These are phyloP conservation scores for Lagopus muta DNA, from an alignment of 2,113 vertebrate genomes.

Conservation along the genomic window DNA sequence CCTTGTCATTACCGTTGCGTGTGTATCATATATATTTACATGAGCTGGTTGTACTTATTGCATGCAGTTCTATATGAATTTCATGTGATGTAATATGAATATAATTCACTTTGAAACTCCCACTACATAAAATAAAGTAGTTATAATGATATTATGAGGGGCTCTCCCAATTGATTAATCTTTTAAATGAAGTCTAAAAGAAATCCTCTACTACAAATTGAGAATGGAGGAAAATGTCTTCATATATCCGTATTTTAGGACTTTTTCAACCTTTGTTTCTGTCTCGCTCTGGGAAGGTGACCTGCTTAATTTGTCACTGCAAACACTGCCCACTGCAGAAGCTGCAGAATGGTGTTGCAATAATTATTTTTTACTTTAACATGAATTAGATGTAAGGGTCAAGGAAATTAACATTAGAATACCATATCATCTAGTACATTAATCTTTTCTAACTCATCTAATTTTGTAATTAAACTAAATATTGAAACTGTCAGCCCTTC, in stretches of 20 bases:
- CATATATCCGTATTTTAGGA: not conserved
- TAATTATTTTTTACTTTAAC: constrained; percentile 61
- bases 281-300: not conserved
- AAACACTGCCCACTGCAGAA: not conserved
- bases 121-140: not conserved
- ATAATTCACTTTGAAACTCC: not conserved
- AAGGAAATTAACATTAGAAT: constrained; percentile 65
- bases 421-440: constrained; percentile 60
- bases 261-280: not conserved
- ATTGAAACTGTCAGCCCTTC: not conserved
- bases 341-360: not conserved
- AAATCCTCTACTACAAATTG: not conserved
- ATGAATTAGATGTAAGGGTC: constrained; percentile 56
- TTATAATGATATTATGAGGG: not conserved
- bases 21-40: not conserved
- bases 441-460: constrained; percentile 61
- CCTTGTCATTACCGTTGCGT: not conserved
- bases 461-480: constrained; percentile 63
- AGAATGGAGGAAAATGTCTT: not conserved
- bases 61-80: not conserved
- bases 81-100: not conserved
- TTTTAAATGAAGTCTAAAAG: constrained; percentile 2
- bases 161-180: not conserved
- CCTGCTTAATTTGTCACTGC: not conserved
- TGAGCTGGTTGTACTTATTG: not conserved